phyloP scores from a whole-genome alignment of 2,797 vertebrate species.

The Paramormyrops hopkinsi region DNA sequence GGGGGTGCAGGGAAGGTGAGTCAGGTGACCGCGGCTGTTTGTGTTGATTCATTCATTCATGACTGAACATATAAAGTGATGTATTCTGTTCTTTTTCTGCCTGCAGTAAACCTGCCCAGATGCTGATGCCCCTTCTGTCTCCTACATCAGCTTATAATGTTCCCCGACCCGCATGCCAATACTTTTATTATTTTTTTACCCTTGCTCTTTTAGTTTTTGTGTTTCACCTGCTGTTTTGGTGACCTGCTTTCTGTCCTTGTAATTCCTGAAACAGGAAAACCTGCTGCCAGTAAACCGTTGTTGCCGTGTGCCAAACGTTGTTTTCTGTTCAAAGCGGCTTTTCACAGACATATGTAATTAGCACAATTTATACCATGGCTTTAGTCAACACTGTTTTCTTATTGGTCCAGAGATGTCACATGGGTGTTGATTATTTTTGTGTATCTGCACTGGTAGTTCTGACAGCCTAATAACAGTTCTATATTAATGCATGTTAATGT shows the following conservation, averaged over 20 bases:
- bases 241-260: background rate
- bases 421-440: background rate
- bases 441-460: background rate
- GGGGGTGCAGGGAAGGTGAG: background rate
- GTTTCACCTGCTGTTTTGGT: background rate
- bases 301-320: background rate
- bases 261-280: background rate
- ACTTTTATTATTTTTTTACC: background rate
- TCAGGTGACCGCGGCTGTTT: background rate
- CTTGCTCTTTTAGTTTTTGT: background rate
- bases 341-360: background rate
- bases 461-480: background rate
- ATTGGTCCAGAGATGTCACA: background rate
- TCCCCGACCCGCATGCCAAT: background rate
- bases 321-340: background rate
- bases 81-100: background rate
- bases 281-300: background rate
- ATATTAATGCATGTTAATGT: background rate
- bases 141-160: background rate
- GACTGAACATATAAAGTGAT: background rate
- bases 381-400: background rate
- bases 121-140: background rate
- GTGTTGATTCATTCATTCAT: constrained; percentile 8
- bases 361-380: background rate
- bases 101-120: background rate